Evolutionary conservation across 2,797 vertebrate species (phyloP), one percentile per base, ranked within the genome.

Genomic region (Novumbra hubbsi): DNA sequence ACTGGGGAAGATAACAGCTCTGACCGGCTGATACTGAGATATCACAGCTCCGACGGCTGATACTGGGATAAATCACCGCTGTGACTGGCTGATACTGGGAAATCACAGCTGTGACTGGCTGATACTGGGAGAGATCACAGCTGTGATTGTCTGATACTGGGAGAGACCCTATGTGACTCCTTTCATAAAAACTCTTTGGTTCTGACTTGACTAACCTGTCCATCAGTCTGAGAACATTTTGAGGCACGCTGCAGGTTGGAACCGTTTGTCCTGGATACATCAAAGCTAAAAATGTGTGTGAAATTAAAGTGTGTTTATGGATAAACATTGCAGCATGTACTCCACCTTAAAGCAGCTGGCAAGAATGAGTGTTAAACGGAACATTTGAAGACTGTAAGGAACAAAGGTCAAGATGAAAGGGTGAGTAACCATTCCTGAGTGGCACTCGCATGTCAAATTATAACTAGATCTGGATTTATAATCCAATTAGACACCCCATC

Each of bases 301-400:
- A 79, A 83, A 81, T 88, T 79, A 84, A 45, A 41, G 57, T 75
- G 64, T 86, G 73, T 86, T 86, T 87, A 65, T 75, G 78, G 67
- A 15, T 83, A 84, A 86, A 81, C 77, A 79, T n/a, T n/a, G 0
- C 38, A 2, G 66, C n/a, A 7, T 67, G 65, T 28, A n/a, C 69
- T 52, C 21, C 12, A 15, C 41, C 24, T 63, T n/a, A 7, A 64
- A 6, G 73, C 75, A 21, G 82, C 81, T 71, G 75, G 32, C 65
- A 76, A 73, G 73, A 76, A 27, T 28, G 38, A 0, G 16, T 55
- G 69, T 78, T 80, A 75, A 73, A 78, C 76, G 21, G 50, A 41
- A 71, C 73, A 8, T 83, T 80, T 82, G 79, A 79, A 81, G 60
- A 24, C 55, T 45, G 8, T 14, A 45, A 19, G 71, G 83, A 76